phyloP scores from a whole-genome alignment of 2,888 invertebrate genomes.

The Oscheius sp. region DNA sequence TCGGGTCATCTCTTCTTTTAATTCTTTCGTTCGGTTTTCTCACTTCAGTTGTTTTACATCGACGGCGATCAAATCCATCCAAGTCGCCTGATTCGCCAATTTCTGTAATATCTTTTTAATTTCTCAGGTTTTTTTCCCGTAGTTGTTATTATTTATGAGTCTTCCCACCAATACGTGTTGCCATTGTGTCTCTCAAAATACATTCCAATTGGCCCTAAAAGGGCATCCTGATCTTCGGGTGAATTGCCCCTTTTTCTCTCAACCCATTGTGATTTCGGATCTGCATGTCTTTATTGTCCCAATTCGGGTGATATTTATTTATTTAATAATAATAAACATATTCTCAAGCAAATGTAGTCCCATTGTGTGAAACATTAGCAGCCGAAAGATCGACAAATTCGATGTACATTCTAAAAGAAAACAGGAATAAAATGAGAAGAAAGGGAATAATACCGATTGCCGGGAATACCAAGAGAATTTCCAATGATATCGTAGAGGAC shows the following conservation, averaged over 20 bases:
- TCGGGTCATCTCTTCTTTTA: constrained; percentile 17
- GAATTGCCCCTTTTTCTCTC: constrained; percentile 14
- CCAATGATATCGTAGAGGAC: constrained; percentile 54
- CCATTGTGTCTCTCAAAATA: constrained; percentile 25
- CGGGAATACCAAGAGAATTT: constrained; percentile 53
- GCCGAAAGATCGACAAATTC: constrained; percentile 57
- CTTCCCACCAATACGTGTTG: constrained; percentile 25
- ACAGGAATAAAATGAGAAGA: too few species aligned
- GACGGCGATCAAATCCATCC: constrained; percentile 7
- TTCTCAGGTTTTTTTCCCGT: constrained; percentile 32
- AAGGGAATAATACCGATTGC: constrained; percentile 44
- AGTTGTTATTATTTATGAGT: constrained; percentile 13
- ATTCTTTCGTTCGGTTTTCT: constrained; percentile 31
- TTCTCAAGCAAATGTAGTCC: constrained; percentile 54
- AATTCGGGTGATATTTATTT: constrained; percentile 27
- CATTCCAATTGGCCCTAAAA: constrained; percentile 32
- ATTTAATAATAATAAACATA: background rate
- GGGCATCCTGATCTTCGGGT: constrained; percentile 31
- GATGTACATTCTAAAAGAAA: constrained; percentile 51
- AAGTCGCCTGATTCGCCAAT: constrained; percentile 32
- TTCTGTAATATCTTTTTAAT: constrained; percentile 32
- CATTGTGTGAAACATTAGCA: constrained; percentile 53
- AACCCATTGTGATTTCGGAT: constrained; percentile 29
- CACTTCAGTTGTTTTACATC: background rate
- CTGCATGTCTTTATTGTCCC: constrained; percentile 21